Base-by-base conservation (phyloP, 2,113 vertebrate species). In the Podarcis raffonei region DNA sequence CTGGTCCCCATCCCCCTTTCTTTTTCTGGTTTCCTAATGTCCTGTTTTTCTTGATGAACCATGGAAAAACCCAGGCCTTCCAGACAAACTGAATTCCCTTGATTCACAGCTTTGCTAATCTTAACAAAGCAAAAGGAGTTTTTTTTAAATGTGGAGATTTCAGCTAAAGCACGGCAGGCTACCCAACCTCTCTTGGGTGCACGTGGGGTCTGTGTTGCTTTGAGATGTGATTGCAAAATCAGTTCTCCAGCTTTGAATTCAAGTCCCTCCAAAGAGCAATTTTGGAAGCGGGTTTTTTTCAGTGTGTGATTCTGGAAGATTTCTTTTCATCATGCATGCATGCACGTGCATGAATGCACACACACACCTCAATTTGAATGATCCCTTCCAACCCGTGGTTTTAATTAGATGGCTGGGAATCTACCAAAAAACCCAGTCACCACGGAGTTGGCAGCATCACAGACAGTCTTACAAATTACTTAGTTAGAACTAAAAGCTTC, bases 381-480 rank as follows among this genome's bases (percentile, higher is more conserved):
- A 93, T 18, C 1, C 1, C 93, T 94, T 93, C 91, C 85, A 72
- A 89, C 82, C 93, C 66, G 1, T 88, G 91, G 90, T 93, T 95
- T 95, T 92, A 89, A 93, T 92, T 91, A 95, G 89, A 81, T 32
- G 5, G 81, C 76, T 86, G 93, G 93, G 95, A 95, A 85, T 78
- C 72, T 48, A 88, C 82, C 85, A 81, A 89, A 86, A 62, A 69
- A 86, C 7, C 8, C 18, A 94, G 93, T 92, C 92, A 81, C 94
- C 35, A 3, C 89, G 87, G 92, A 93, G 94, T 96, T 94, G 95
- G 96, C 96, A 90, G 89, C 71, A 53, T 92, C 92, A 93, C 94
- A 90, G 92, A 93, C 93, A n/a, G 93, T 89, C 78, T 0, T 89
- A 96, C 95, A 96, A 95, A 96, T 95, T 72, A 91, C 96, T 94